Conservation (phyloP, 2,113 vertebrate species). For the Forbesichthys papilliferus region DNA sequence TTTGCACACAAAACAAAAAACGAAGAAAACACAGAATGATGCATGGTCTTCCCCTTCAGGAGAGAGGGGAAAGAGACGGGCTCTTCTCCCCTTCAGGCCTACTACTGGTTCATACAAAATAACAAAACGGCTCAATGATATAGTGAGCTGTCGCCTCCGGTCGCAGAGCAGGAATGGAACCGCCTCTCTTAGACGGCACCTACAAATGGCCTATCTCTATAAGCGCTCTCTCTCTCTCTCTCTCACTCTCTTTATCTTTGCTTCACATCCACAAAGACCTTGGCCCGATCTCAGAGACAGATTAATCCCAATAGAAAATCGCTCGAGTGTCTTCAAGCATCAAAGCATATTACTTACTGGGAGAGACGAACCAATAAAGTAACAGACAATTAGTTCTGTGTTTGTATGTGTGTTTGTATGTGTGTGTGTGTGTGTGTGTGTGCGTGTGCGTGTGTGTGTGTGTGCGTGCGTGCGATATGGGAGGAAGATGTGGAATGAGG, state of each 20-base stretch:
- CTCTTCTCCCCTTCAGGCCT: constrained; percentile 50
- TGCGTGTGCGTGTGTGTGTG: background rate
- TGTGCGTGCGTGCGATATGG: background rate
- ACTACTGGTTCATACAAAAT: constrained; percentile 59
- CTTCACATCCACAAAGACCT: constrained; percentile 37
- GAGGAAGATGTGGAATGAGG: too few relatives aligned
- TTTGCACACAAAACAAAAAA: background rate
- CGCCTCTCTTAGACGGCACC: constrained; percentile 50
- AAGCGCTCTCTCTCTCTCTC: constrained; percentile 27
- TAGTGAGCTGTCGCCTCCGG: constrained; percentile 65
- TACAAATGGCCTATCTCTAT: constrained; percentile 60
- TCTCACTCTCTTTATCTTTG: constrained; percentile 18
- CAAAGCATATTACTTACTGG: constrained; percentile 56
- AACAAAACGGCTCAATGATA: constrained; percentile 65
- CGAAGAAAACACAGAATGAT: constrained; percentile 37
- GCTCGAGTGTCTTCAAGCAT: constrained; percentile 66
- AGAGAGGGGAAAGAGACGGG: constrained; percentile 48
- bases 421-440: background rate
- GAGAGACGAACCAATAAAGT: constrained; percentile 33
- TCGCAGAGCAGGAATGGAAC: constrained; percentile 48
- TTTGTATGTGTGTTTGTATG: too few relatives aligned
- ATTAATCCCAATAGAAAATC: constrained; percentile 67
- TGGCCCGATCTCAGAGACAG: constrained; percentile 59
- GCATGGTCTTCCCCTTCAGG: constrained; percentile 62
- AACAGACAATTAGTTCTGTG: constrained; percentile 35